phyloP scores from a whole-genome alignment of 2,888 invertebrate genomes.

The Arctia plantaginis region DNA sequence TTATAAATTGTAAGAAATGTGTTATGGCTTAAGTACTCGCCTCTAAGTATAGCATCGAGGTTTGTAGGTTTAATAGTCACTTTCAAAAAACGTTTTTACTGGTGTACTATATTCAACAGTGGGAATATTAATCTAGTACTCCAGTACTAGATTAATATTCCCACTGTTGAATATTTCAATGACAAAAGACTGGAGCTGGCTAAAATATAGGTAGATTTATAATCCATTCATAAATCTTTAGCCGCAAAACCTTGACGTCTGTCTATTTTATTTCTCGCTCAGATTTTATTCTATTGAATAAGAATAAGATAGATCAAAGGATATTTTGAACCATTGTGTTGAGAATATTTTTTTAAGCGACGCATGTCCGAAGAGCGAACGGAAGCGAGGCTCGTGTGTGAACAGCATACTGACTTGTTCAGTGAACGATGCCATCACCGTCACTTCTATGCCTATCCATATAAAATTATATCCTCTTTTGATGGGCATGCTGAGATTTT shows the following conservation, averaged over 20 bases:
- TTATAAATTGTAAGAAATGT: not conserved
- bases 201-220: not conserved
- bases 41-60: not conserved
- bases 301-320: constrained; percentile 63
- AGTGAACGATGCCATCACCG: constrained; percentile 51
- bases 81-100: not conserved
- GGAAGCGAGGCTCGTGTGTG: constrained; percentile 73
- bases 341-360: constrained; percentile 78
- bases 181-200: not conserved
- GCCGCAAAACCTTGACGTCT: constrained; percentile 41
- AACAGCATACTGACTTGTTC: constrained; percentile 70
- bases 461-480: constrained; percentile 40
- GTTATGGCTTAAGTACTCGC: not conserved
- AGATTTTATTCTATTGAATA: constrained; percentile 59
- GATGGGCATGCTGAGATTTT: constrained; percentile 37
- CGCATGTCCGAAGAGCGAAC: constrained; percentile 74
- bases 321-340: constrained; percentile 61
- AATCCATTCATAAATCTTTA: constrained; percentile 26
- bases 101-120: no score
- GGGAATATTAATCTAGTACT: no score
- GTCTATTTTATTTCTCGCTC: constrained; percentile 40
- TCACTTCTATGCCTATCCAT: constrained; percentile 17
- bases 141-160: not conserved
- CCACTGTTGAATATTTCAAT: not conserved
- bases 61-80: not conserved